Percentiles rank a stretch among this genome's conserved stretches.
These are phyloP conservation scores for Zaprionus davidi DNA, from an alignment of 1,140 invertebrate species.

Conservation along the genomic window DNA sequence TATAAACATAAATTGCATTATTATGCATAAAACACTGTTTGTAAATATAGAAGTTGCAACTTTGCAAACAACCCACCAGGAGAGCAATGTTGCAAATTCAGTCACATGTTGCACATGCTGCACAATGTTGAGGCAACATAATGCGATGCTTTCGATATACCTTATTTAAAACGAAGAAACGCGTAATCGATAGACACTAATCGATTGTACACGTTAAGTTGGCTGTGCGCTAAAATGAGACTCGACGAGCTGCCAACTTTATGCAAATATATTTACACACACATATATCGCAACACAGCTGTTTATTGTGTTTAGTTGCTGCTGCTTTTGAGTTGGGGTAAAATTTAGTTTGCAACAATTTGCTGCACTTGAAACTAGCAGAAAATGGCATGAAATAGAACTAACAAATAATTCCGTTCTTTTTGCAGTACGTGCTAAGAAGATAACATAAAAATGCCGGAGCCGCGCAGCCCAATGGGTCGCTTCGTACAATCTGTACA, in stretches of 20 bases:
- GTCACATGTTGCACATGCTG: constrained; percentile 17
- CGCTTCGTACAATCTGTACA: constrained; percentile 85
- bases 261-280: neutral
- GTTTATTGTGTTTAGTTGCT: constrained; percentile 53
- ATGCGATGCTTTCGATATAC: neutral
- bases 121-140: constrained; percentile 14
- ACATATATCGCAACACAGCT: constrained; percentile 27
- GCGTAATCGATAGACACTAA: neutral
- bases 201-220: constrained; percentile 22
- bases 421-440: constrained; percentile 31
- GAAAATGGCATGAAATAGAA: neutral
- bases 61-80: constrained; percentile 5
- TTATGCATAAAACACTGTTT: neutral
- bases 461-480: constrained; percentile 84
- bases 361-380: neutral
- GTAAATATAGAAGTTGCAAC: neutral
- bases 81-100: constrained; percentile 19
- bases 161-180: neutral
- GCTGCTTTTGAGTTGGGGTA: constrained; percentile 37
- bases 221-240: constrained; percentile 5
- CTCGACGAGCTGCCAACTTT: constrained; percentile 16
- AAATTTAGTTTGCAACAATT: neutral
- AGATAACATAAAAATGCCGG: constrained; percentile 71
- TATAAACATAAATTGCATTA: neutral
- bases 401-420: neutral